Conservation (phyloP, 2,113 vertebrate genomes). For the Brachirus orientalis region DNA sequence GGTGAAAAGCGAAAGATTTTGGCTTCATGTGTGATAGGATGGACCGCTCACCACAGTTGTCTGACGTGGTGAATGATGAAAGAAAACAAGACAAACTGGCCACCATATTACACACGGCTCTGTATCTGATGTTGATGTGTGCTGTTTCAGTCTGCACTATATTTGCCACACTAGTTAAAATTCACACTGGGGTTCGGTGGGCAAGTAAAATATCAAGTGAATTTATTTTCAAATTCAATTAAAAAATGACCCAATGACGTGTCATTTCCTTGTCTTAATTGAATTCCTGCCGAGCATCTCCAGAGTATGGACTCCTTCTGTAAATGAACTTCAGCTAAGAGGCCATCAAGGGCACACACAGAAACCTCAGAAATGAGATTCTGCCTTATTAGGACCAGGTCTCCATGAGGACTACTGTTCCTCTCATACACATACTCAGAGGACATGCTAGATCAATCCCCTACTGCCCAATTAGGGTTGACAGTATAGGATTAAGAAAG, state of each 20-base stretch:
- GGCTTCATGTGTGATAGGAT: neutral
- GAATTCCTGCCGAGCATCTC: neutral
- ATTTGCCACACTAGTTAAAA: neutral
- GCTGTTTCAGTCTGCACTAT: too few relatives aligned
- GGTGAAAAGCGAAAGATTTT: conserved; percentile 49
- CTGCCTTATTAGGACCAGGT: too few relatives aligned
- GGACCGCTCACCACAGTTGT: neutral
- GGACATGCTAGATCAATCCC: conserved; percentile 69
- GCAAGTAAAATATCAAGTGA: neutral
- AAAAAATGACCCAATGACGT: neutral
- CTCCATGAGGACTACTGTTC: too few relatives aligned
- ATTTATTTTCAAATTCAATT: neutral
- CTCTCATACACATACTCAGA: conserved; percentile 12
- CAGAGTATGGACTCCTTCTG: conserved; percentile 15
- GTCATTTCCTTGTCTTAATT: neutral
- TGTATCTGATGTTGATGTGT: neutral
- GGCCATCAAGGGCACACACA: conserved; percentile 18
- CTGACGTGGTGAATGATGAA: neutral
- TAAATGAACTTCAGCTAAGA: conserved; percentile 47
- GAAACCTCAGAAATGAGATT: neutral
- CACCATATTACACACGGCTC: neutral
- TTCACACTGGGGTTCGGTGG: neutral
- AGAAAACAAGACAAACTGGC: too few relatives aligned
- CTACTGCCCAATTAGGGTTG: conserved; percentile 78
- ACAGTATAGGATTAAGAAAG: conserved; percentile 80